Conservation (phyloP, 1,140 invertebrate species). For the Heliconius melpomene region DNA sequence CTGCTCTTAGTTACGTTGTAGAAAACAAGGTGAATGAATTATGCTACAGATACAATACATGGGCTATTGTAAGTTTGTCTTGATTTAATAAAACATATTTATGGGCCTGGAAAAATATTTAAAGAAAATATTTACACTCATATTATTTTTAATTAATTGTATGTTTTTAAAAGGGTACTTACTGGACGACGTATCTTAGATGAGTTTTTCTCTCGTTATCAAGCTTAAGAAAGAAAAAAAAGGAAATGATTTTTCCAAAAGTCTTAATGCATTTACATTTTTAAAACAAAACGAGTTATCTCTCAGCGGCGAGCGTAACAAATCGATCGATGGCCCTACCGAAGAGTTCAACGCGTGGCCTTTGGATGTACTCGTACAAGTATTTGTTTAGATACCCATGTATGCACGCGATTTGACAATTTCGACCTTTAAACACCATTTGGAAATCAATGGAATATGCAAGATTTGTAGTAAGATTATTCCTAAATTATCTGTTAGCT, state of each 20-base stretch:
- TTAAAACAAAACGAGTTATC: conserved; percentile 24
- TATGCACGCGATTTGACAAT: not conserved
- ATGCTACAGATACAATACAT: conserved; percentile 18
- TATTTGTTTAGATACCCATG: conserved; percentile 17
- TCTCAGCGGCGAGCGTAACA: conserved; percentile 47
- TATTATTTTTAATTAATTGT: too few relatives aligned
- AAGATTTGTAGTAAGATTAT: not conserved
- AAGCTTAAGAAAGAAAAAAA: not conserved
- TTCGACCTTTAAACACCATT: not conserved
- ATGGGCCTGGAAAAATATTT: not conserved
- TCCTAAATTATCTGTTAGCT: not conserved
- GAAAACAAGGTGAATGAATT: conserved; percentile 38
- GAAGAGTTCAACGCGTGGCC: conserved; percentile 70
- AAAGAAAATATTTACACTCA: not conserved
- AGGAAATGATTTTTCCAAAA: not conserved
- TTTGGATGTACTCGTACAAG: conserved; percentile 16
- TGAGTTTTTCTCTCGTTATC: not conserved
- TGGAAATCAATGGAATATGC: not conserved
- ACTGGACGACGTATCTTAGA: not conserved
- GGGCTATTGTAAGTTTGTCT: not conserved
- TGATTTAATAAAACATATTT: not conserved
- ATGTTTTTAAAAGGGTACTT: too few relatives aligned
- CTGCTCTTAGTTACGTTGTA: conserved; percentile 37
- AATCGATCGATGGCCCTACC: conserved; percentile 72
- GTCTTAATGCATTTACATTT: not conserved